Evolutionary conservation across 2,888 invertebrate species (phyloP), one percentile per base, ranked within the genome.

Genomic region (Pseudococcus viburni): DNA sequence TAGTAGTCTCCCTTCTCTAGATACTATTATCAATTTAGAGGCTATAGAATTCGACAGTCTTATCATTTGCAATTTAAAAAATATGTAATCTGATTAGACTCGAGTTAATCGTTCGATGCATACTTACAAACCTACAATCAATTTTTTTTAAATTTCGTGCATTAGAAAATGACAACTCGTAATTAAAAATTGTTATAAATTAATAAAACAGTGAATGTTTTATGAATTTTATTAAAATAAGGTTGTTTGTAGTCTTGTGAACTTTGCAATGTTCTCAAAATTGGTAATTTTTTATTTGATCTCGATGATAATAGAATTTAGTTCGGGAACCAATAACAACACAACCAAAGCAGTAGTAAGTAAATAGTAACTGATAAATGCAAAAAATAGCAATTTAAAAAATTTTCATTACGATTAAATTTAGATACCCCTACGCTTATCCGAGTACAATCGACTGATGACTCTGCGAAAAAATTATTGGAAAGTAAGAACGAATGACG

Each of bases 381-480:
- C 26, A 33, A 33, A 3, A 33, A 33, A 33, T 33, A 2, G 1
- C 1, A 33, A 33, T 33, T 33, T 33, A 3, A 33, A 33, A 33
- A 33, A 33, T 33, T 33, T 33, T 33, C 26, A 33, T 33, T 1
- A 33, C 26, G 26, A 33, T 2, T 33, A 33, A 33, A 33, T 33
- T 33, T 33, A 73, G 68, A 15, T 73, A 73, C 26, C 26, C 3
- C 15, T 73, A 0, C 33, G 11, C 0, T 33, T 15, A 73, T 73
- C 68, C 1, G 33, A 73, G 33, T 73, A 73, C 68, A 33, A 73
- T 73, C 68, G 68, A 11, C 4, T 73, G 68, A 73, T 73, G 68
- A 73, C 33, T 15, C 33, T 73, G 68, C 22, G 68, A 73, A 3
- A 33, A 73, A 73, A 73, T 12, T 73, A 73, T 17, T 73, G 68